Base-by-base conservation (phyloP, 2,113 vertebrate species). In the Fregata magnificens region DNA sequence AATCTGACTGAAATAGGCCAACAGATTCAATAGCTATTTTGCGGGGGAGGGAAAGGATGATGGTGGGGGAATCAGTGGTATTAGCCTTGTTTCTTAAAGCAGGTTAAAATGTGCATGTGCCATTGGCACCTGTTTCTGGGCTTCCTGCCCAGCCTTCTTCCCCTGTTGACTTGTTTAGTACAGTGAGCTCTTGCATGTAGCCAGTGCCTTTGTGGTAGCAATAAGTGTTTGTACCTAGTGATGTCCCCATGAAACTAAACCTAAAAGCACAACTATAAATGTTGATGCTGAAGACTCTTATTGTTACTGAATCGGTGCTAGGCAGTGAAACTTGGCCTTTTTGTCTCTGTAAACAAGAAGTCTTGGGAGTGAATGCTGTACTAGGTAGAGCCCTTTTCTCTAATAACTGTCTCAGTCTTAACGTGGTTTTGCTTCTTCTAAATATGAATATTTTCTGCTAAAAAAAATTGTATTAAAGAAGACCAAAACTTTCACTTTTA, bases 121-220 rank as follows among this genome's bases (percentile, higher is more conserved):
- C 4, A 2, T 9, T 86, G 50, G 66, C 40, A 36, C 18, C 20
- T 59, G 14, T 73, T 85, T 45, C 36, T 70, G 31, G 72, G 47
- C 13, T 69, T 7, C 4, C 3, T 7, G 5, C 8, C 10, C 13
- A 16, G 16, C 0, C 5, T 2, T 17, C 10, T 40, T n/a, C 9
- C 52, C 44, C 40, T 45, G 8, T 10, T 65, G 49, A 32, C 24
- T 50, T 59, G 3, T 2, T 42, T 16, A 38, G 17, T 22, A 22
- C 29, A 50, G 50, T 6, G 42, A 74, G 47, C 38, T 91, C 20
- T 50, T 58, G 34, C 2, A 10, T 69, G 45, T 11, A 53, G 86
- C 7, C 3, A 7, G 5, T 56, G 25, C 32, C 67, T 62, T 53
- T 65, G 32, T 80, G 49, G 40, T n/a, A 86, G 36, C 42, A 47